These are phyloP conservation scores for Oscarella lobularis DNA, from an alignment of 37 sponge, comb jelly and placozoan genomes.

Conservation along the genomic window DNA sequence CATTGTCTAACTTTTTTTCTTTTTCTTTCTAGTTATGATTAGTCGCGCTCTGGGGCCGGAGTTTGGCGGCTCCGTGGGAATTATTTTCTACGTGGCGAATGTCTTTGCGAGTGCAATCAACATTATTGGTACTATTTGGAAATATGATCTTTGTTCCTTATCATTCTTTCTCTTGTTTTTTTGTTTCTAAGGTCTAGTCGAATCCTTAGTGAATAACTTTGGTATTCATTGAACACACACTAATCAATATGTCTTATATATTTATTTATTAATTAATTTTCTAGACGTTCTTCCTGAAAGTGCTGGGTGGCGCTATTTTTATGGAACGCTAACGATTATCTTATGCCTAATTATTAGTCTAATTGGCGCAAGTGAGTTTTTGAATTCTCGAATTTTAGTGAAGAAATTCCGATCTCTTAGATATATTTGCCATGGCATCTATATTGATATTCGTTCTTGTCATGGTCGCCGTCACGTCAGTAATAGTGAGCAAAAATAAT, in stretches of 20 bases:
- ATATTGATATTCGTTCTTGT: constrained; percentile 75
- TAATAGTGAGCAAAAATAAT: constrained; percentile 78
- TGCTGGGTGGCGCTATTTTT: constrained; percentile 48
- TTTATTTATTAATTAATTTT: too few relatives aligned
- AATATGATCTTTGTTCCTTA: background rate
- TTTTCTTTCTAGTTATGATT: constrained; percentile 63
- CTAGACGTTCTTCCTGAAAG: constrained; percentile 20
- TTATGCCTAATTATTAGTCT: constrained; percentile 76
- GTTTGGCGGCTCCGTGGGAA: constrained; percentile 95
- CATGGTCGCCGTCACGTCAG: constrained; percentile 57
- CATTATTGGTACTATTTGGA: constrained; percentile 40
- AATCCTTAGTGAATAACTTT: constrained; percentile 73
- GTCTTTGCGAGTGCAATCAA: constrained; percentile 86
- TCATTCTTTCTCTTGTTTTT: background rate
- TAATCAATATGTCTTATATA: too few relatives aligned
- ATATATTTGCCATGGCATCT: constrained; percentile 84
- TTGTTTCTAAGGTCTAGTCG: constrained; percentile 61
- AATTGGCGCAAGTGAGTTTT: constrained; percentile 73
- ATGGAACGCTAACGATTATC: constrained; percentile 56
- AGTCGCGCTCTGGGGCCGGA: constrained; percentile 92
- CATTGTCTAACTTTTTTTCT: background rate
- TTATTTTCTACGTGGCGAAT: constrained; percentile 93
- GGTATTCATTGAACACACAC: too few relatives aligned
- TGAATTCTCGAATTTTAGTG: too few relatives aligned
- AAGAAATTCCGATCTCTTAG: constrained; percentile 10